phyloP scores from a whole-genome alignment of 2,113 vertebrate species.

The Coracopsis vasa region DNA sequence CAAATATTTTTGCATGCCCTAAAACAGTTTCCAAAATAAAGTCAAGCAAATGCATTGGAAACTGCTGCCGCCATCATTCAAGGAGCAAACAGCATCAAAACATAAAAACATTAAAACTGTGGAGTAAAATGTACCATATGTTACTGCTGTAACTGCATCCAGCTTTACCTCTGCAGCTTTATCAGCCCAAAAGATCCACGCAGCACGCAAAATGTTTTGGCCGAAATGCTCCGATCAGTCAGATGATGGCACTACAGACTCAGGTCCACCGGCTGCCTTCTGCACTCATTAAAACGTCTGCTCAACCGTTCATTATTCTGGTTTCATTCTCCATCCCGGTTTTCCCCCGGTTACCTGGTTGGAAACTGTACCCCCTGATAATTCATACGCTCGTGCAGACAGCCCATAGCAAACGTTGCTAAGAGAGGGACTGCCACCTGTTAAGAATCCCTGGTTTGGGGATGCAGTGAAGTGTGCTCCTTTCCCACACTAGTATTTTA shows the following conservation, averaged over 20 bases:
- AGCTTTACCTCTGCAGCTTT: background rate
- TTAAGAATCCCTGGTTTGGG: conserved; percentile 79
- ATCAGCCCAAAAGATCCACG: background rate
- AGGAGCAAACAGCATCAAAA: conserved; percentile 35
- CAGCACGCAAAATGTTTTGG: rapidly evolving
- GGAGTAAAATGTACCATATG: conserved; percentile 46
- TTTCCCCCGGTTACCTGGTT: conserved; percentile 80
- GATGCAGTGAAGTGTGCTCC: conserved; percentile 75
- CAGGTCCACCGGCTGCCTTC: background rate
- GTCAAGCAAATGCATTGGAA: conserved; percentile 23
- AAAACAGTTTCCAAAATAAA: conserved; percentile 33
- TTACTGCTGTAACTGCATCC: background rate
- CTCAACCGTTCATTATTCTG: conserved; percentile 63
- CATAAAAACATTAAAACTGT: conserved; percentile 17
- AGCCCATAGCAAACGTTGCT: conserved; percentile 83
- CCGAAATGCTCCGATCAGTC: conserved; percentile 9
- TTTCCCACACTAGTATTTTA: conserved; percentile 90
- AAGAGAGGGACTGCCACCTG: conserved; percentile 83
- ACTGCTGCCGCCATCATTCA: conserved; percentile 26
- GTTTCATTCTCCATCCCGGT: conserved; percentile 70
- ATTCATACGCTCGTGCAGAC: conserved; percentile 73
- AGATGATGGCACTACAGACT: conserved; percentile 66
- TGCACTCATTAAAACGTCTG: conserved; percentile 52
- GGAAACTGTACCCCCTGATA: conserved; percentile 81
- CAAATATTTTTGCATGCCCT: background rate